Evolutionary conservation across 2,797 vertebrate genomes (phyloP), one percentile per base, ranked within the genome.

Genomic region (Ctenopoma multispine): DNA sequence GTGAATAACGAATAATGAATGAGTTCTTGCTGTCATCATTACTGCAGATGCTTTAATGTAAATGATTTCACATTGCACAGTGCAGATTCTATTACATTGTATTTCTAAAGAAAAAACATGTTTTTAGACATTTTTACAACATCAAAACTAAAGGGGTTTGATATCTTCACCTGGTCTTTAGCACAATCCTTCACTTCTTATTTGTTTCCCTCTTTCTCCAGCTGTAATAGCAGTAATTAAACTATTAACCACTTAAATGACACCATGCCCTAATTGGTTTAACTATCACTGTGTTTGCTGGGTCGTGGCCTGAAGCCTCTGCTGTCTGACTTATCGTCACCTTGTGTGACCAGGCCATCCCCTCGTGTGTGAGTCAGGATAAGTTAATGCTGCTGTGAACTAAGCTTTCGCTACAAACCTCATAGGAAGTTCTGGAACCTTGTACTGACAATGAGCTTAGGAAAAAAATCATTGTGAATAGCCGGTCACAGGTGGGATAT

Each of bases 141-240:
- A n/a, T n/a, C n/a, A n/a, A n/a, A n/a, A n/a, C n/a, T n/a, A n/a
- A n/a, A n/a, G 41, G 50, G 61, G 31, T 77, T 72, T 31, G 17
- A 49, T 9, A 17, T 80, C 51, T 66, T 70, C 75, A 74, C 72
- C 70, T 64, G 31, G 54, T 72, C 70, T 87, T 85, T 71, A 76
- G 57, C 72, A 68, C 63, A 69, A 60, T 69, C 69, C 57, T 61
- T 82, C 49, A 73, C 84, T 70, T 82, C 63, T 68, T 84, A 70
- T 83, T 86, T 77, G 49, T 62, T 48, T 73, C 53, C 56, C 61
- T 79, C 77, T 77, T 69, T 80, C 65, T 77, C 78, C 54, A 27
- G 68, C 84, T 90, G 75, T 90, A 92, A 91, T 90, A 81, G 84
- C 80, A 78, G 86, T 90, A 93, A 93, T 94, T 94, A 92, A 93